Evolutionary conservation across 2,113 vertebrate species (phyloP), one percentile per base, ranked within the genome.

Genomic region (Tinamus guttatus): DNA sequence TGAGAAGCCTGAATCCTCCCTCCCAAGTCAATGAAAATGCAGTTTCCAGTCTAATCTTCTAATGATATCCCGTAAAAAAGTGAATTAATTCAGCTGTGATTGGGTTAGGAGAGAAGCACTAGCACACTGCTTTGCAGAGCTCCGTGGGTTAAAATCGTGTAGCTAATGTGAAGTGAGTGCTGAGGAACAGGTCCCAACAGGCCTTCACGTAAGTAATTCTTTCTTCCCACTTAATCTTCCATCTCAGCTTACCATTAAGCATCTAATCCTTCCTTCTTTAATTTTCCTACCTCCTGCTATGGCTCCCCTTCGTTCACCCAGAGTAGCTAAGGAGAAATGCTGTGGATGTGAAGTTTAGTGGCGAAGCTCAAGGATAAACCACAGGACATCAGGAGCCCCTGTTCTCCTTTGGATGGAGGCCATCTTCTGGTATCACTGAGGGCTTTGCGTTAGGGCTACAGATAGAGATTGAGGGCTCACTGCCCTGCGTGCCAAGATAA

Each of bases 161-260:
- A 27, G 59, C 24, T 49, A 67, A 30, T 34, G 54, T 58, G 83
- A 75, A 68, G 54, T 30, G 41, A 79, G 67, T 73, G 58, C 40
- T 59, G 78, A 87, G 54, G 83, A 74, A 51, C 92, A 83, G 41
- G 78, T 91, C 83, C 54, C 73, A 79, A 40, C 92, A 83, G 52
- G 88, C 62, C 54, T 38, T 24, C 27, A 19, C 5, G 0, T 30
- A 45, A 52, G 60, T 52, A 51, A 58, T 68, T 83, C 79, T 78
- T 90, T 82, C 27, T 83, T 75, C 54, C 73, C 84, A 30, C 47
- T 79, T 87, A 79, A 83, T 79, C 73, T 94, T 63, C 67, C 67
- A 69, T n/a, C 83, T 94, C 83, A 52, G 62, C 58, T 83, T 78
- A 87, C 41, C 69, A 27, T 83, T 75, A 75, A 74, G 67, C 54